These are phyloP conservation scores for Lordiphosa collinella DNA, from an alignment of 1,140 invertebrate species.

Conservation along the genomic window DNA sequence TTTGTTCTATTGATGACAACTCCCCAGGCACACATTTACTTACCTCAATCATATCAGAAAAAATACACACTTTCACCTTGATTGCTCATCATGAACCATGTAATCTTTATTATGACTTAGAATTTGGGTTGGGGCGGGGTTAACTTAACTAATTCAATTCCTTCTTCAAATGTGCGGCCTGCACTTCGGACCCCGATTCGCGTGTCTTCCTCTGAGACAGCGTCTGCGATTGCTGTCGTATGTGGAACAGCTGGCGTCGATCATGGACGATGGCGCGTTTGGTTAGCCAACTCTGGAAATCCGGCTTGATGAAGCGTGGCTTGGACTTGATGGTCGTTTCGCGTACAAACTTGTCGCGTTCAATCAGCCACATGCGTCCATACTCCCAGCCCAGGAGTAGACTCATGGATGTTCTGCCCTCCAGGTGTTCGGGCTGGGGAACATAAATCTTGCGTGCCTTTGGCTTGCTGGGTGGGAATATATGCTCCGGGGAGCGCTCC, in stretches of 20 bases:
- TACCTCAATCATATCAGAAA: no score
- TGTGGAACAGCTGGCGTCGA: neutral
- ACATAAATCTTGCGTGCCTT: neutral
- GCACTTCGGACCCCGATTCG: no score
- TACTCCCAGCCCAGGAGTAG: neutral
- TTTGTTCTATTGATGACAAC: no score
- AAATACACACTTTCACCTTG: no score
- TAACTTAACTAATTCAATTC: no score
- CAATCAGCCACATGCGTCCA: neutral
- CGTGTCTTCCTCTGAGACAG: neutral
- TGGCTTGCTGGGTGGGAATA: neutral
- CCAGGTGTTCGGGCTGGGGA: neutral
- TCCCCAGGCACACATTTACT: no score
- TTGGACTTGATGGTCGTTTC: neutral
- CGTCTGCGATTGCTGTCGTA: neutral
- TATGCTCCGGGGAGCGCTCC: neutral
- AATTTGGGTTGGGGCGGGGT: no score
- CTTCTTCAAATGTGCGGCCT: no score
- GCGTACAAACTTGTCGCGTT: neutral
- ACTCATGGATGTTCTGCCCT: neutral
- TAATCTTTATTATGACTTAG: no score
- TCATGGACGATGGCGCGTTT: neutral
- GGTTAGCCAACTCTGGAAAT: constrained; percentile 3
- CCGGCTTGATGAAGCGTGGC: neutral
- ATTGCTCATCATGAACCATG: no score